These are phyloP conservation scores for Schrankia costaestrigalis DNA, from an alignment of 2,888 invertebrate species.

Conservation along the genomic window DNA sequence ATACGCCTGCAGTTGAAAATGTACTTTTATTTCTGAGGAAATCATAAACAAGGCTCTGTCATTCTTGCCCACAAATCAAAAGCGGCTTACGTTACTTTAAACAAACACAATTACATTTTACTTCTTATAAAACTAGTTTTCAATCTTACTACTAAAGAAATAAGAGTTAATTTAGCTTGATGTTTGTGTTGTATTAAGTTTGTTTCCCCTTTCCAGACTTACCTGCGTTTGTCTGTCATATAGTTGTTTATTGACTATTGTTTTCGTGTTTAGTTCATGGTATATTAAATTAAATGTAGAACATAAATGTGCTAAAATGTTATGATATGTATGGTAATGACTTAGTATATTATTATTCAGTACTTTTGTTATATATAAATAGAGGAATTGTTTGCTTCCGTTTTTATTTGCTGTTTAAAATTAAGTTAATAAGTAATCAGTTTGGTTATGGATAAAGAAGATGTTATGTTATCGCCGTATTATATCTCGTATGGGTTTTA, in stretches of 20 bases:
- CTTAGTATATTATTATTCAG: too few relatives aligned
- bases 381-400: too few relatives aligned
- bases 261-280: slow-evolving; percentile 39
- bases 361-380: too few relatives aligned
- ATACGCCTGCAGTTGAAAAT: slow-evolving; percentile 31
- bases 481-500: too few relatives aligned
- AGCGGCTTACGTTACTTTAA: slow-evolving; percentile 55
- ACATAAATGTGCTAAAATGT: slow-evolving; percentile 2
- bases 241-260: slow-evolving; percentile 60
- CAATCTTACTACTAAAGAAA: not conserved
- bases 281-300: slow-evolving; percentile 28
- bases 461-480: too few relatives aligned
- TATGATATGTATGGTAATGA: slow-evolving; percentile 3
- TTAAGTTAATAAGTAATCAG: too few relatives aligned
- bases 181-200: slow-evolving; percentile 3
- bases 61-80: slow-evolving; percentile 67
- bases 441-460: too few relatives aligned
- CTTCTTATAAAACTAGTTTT: not conserved
- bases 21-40: slow-evolving; percentile 50
- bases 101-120: slow-evolving; percentile 19
- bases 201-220: slow-evolving; percentile 31
- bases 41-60: slow-evolving; percentile 66
- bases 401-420: too few relatives aligned
- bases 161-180: slow-evolving; percentile 5
- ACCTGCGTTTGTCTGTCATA: slow-evolving; percentile 57